A percentile compares a stretch with the other conserved stretches of the same genome.
phyloP scores from a whole-genome alignment of 2,888 invertebrate species.

The Caprella mutica region DNA sequence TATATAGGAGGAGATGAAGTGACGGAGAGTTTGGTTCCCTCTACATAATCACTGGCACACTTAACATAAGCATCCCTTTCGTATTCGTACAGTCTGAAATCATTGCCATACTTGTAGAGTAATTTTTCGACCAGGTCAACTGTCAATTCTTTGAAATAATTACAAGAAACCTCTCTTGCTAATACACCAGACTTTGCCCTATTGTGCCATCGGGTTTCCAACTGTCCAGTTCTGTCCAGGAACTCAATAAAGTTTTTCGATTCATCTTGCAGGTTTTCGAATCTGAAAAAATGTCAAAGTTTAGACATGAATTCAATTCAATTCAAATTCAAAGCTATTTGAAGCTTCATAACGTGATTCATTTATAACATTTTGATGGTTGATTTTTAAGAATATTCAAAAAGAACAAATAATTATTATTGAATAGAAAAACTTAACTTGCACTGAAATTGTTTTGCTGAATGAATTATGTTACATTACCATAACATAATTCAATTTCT shows the following conservation, averaged over 20 bases:
- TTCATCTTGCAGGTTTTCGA: conserved; percentile 21
- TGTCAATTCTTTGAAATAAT: conserved; percentile 17
- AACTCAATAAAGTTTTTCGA: conserved; percentile 18
- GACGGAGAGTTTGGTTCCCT: conserved; percentile 6
- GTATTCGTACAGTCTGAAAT: conserved; percentile 23
- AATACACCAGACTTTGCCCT: conserved; percentile 6
- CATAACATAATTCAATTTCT: too few species aligned
- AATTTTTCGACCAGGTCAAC: conserved; percentile 1
- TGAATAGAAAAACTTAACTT: too few species aligned
- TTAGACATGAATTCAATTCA: too few species aligned
- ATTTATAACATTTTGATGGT: too few species aligned
- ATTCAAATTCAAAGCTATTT: too few species aligned
- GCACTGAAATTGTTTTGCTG: too few species aligned
- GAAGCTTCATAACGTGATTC: too few species aligned
- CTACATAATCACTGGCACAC: conserved; percentile 15
- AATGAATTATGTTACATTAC: too few species aligned
- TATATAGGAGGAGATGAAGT: too few species aligned
- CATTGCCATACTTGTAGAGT: conserved; percentile 15
- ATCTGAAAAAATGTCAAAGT: too few species aligned
- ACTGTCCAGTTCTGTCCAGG: conserved; percentile 14
- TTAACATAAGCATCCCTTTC: conserved; percentile 7
- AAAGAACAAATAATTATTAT: too few species aligned
- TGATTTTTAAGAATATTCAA: too few species aligned
- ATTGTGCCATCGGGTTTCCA: conserved; percentile 23
- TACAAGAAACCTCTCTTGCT: conserved; percentile 9